Evolutionary conservation across 2,113 vertebrate species (phyloP), one percentile per base, ranked within the genome.

Genomic region (Monarcha castaneiventris): DNA sequence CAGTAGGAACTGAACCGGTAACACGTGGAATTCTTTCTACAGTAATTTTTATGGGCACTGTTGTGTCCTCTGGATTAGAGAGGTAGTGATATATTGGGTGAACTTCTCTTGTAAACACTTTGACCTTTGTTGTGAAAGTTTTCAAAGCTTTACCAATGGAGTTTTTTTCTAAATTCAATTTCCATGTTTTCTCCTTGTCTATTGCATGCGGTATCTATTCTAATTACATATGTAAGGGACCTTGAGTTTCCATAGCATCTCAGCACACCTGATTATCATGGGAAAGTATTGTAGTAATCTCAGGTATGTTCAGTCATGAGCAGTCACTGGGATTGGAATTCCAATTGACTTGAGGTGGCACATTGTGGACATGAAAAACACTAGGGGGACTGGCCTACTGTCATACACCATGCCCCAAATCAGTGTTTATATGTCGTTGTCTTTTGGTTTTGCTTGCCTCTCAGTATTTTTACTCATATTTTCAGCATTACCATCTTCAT

Each of bases 21-120:
- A 43, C 11, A 6, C 0, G 0, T 39, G 39, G 26, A 62, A 44
- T 74, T 74, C 30, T 67, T 72, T 33, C 41, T 43, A 3, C 0
- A 2, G 33, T 67, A 44, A 48, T 54, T 61, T 91, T 84, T 82
- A 30, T 66, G 32, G 56, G 33, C 51, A 5, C 13, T 84, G 15
- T 78, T 71, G 11, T 66, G 4, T 27, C 26, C 41, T 79, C 46
- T 85, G 59, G 10, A 22, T 75, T 64, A 76, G 54, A 56, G 20
- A 22, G 1, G 4, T 64, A 56, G 8, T 82, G 56, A 26, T 30
- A 13, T n/a, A 22, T 72, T 68, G 14, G 11, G 41, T 90, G 72
- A 41, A 41, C 27, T 76, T 84, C 8, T 54, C 46, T 41, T 5
- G 2, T n/a, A 73, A 87, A 48, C 17, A 29, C 41, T 59, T 82